These are phyloP conservation scores for Oryzias woworae DNA, from an alignment of 2,113 vertebrate genomes.

Conservation along the genomic window DNA sequence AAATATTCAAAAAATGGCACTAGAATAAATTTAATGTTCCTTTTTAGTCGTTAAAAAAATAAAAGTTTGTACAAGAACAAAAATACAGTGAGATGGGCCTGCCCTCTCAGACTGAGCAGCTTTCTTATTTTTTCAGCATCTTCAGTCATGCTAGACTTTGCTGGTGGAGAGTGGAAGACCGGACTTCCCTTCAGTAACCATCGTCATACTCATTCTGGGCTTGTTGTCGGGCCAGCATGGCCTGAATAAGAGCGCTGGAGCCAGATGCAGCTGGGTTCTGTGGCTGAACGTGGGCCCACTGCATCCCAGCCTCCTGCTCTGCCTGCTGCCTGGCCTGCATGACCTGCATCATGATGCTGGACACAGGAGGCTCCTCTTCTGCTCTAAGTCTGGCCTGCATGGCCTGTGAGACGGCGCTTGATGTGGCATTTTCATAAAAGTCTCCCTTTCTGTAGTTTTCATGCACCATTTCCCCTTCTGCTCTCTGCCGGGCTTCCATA, in stretches of 20 bases:
- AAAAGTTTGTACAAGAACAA: too few relatives aligned
- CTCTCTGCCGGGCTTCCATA: conserved; percentile 24
- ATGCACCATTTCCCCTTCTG: conserved; percentile 4
- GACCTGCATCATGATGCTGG: conserved; percentile 57
- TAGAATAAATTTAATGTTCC: background rate
- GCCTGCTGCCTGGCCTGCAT: conserved; percentile 62
- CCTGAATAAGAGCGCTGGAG: conserved; percentile 75
- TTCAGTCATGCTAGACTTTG: background rate
- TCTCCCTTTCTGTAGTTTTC: conserved; percentile 3
- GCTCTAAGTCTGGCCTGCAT: conserved; percentile 42
- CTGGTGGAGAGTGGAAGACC: background rate
- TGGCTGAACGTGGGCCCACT: conserved; percentile 8
- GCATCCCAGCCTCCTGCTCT: conserved; percentile 43
- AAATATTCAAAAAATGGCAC: too few relatives aligned
- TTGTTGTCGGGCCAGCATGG: conserved; percentile 71
- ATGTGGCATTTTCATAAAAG: conserved; percentile 16
- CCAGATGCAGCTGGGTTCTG: conserved; percentile 28
- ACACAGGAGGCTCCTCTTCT: conserved; percentile 30
- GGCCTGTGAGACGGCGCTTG: conserved; percentile 14
- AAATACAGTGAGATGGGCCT: conserved; percentile 40
- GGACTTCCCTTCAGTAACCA: conserved; percentile 55
- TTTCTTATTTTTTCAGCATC: background rate
- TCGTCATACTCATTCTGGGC: conserved; percentile 73
- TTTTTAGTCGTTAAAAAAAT: background rate
- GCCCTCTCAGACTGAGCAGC: conserved; percentile 26